Base-by-base conservation (phyloP, 2,888 invertebrate species). In the Amblyjoppa fuscipennis region DNA sequence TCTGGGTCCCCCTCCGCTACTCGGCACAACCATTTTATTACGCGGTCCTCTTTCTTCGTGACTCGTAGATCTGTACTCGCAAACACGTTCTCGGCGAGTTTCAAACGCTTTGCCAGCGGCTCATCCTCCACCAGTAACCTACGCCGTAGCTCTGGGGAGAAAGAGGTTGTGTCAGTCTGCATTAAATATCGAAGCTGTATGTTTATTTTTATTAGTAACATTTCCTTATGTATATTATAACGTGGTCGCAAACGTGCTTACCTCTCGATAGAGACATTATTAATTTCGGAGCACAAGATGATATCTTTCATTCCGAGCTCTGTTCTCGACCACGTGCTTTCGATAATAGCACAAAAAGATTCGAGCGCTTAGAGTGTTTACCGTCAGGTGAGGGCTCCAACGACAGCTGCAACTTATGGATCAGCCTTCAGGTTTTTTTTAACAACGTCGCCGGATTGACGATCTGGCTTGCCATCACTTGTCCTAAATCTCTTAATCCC, bases 51-150 rank as follows among this genome's bases (percentile, higher is more conserved):
- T 89, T 95, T 95, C 0, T 95, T 94, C 3, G 94, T 93, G 0
- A 95, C 92, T 0, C 95, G 94, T 64, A 96, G 94, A 88, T 95
- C 95, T 16, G 94, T 92, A 0, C 95, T 95, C 11, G 93, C 92
- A 3, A 95, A 94, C 1, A 95, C 94, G 92, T 95, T 96, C 88
- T 95, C 95, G 0, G 96, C 96, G 0, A 96, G 92, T 87, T 95
- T 95, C 1, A 96, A 92, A 7, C 96, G 94, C 89, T 96, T 96
- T 0, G 95, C 89, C 6, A 95, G 83, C 0, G 95, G 94, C 78
- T 94, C 94, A 1, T 91, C 90, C 3, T 92, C 89, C 0, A 66
- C 11, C 20, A 31, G 16, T 7, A 87, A 69, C 25, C 83, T 66
- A 38, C 87, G 87, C 0, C 45, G 78, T 53, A 87, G 51, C 69